Conservation (phyloP, 2,888 invertebrate species). For the Leucoma salicis region DNA sequence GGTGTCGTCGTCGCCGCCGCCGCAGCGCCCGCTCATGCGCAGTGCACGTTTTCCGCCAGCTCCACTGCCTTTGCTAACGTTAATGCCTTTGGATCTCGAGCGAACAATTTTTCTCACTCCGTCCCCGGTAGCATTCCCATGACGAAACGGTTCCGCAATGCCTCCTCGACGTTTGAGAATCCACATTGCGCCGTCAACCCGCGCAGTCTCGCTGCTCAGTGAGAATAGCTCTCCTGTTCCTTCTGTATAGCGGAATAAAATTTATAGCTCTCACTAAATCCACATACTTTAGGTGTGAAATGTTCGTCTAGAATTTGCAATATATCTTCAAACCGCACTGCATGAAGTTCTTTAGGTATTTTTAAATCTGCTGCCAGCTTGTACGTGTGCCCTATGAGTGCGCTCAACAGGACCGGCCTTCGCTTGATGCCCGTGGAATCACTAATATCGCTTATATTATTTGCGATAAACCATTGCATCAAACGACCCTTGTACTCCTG, state of each 20-base stretch:
- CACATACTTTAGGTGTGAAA: not conserved
- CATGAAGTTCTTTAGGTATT: too few relatives aligned
- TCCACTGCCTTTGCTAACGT: too few relatives aligned
- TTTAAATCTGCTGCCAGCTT: too few relatives aligned
- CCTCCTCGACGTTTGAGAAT: too few relatives aligned
- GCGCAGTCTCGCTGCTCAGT: too few relatives aligned
- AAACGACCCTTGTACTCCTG: not conserved
- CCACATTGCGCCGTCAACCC: too few relatives aligned
- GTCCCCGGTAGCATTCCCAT: constrained; percentile 27
- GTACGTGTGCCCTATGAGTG: not conserved
- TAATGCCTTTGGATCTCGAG: constrained; percentile 15
- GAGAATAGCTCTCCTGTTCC: too few relatives aligned
- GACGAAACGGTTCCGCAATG: too few relatives aligned
- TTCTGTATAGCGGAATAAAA: not conserved
- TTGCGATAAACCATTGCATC: not conserved
- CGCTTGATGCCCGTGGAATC: not conserved
- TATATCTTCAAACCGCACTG: not conserved
- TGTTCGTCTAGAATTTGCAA: not conserved
- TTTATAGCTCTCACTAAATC: not conserved
- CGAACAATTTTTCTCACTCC: constrained; percentile 29
- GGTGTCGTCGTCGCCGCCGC: not conserved
- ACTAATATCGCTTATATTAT: not conserved
- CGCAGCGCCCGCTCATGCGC: constrained; percentile 9
- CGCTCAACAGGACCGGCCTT: not conserved
- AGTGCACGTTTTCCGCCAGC: too few relatives aligned